phyloP scores from a whole-genome alignment of 2,113 vertebrate genomes.

The Eurystomus gularis region DNA sequence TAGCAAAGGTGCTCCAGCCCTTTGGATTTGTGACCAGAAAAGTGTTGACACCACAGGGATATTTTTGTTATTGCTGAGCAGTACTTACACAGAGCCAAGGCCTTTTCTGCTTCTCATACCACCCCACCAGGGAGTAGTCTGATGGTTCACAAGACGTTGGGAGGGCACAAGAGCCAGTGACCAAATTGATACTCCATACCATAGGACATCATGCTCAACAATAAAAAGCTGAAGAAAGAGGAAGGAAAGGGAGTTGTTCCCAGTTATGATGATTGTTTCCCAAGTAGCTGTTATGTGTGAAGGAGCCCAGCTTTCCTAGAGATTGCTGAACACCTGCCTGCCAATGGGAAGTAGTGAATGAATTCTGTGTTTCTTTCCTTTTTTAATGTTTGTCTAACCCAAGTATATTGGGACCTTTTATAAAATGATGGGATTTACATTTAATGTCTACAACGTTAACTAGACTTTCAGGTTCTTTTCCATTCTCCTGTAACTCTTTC shows the following conservation, averaged over 20 bases:
- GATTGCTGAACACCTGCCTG: background rate
- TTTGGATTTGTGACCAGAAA: background rate
- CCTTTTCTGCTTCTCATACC: too few species aligned
- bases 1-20: too few species aligned
- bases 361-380: background rate
- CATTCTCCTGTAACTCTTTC: background rate
- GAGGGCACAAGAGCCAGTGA: background rate
- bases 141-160: too few species aligned
- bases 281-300: background rate
- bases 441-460: background rate
- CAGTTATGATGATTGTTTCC: background rate
- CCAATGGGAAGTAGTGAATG: background rate
- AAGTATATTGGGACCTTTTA: background rate
- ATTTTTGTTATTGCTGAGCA: background rate
- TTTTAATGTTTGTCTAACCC: background rate
- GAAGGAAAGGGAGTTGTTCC: background rate
- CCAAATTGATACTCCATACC: background rate
- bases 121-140: too few species aligned
- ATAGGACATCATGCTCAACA: background rate
- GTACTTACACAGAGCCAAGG: background rate
- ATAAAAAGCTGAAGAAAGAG: background rate
- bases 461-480: background rate
- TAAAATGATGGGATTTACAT: background rate
- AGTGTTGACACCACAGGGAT: background rate
- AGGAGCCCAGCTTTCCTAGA: background rate